Conservation (phyloP, 2,888 invertebrate genomes). For the Rutpela maculata region DNA sequence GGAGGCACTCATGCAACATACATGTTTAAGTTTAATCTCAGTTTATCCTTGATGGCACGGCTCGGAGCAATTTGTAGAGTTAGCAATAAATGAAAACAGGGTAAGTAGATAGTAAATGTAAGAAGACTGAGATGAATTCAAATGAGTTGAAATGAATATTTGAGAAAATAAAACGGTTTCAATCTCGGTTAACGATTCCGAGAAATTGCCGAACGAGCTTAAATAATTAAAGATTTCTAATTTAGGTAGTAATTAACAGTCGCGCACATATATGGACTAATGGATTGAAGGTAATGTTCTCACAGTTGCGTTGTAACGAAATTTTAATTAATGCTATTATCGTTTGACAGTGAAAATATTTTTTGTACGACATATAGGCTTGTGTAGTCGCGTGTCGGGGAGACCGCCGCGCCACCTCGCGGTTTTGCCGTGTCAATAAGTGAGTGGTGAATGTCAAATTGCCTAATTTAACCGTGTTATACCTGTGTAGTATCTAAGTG, state of each 20-base stretch:
- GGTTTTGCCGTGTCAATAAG: no score
- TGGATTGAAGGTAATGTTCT: background rate
- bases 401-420: no score
- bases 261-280: no score
- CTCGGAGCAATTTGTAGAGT: conserved; percentile 33
- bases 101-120: conserved; percentile 33
- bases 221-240: conserved; percentile 13
- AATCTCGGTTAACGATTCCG: conserved; percentile 17
- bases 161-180: conserved; percentile 13
- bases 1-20: background rate
- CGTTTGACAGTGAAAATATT: no score
- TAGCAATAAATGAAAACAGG: conserved; percentile 35
- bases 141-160: conserved; percentile 31
- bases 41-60: conserved; percentile 31
- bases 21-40: conserved; percentile 28
- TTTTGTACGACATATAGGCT: no score
- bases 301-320: background rate
- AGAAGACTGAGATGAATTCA: conserved; percentile 35
- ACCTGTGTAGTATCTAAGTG: no score
- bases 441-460: no score
- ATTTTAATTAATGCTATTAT: no score
- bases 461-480: no score
- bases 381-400: no score
- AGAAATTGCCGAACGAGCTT: background rate
- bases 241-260: background rate